Conservation (phyloP, 2,797 vertebrate genomes). For the Adrianichthys oophorus region DNA sequence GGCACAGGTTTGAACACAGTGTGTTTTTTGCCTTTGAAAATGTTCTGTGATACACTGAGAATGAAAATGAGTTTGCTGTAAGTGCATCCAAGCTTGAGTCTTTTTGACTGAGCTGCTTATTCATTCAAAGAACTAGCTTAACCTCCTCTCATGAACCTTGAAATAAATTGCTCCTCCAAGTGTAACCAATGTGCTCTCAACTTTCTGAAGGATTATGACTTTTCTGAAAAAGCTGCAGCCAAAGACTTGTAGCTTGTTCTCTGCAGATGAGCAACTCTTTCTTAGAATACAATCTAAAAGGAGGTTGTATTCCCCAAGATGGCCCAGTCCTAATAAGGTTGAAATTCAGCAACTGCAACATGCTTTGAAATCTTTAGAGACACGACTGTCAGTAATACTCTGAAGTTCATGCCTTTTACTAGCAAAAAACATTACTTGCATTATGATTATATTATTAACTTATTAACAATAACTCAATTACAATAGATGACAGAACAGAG, state of each 20-base stretch:
- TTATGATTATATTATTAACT: too few relatives aligned
- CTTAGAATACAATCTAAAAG: slow-evolving; percentile 36
- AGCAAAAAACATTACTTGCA: too few relatives aligned
- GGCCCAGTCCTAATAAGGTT: slow-evolving; percentile 11
- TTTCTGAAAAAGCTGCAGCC: slow-evolving; percentile 24
- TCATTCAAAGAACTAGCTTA: slow-evolving; percentile 49
- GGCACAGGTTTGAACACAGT: slow-evolving; percentile 25
- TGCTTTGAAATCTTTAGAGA: too few relatives aligned
- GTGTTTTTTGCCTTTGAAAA: slow-evolving; percentile 31
- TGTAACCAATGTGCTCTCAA: slow-evolving; percentile 50
- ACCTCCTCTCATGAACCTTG: slow-evolving; percentile 52
- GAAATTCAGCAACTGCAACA: too few relatives aligned
- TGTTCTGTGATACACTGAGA: slow-evolving; percentile 28
- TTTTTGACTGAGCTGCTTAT: slow-evolving; percentile 43
- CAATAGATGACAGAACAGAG: too few relatives aligned
- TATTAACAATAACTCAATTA: too few relatives aligned
- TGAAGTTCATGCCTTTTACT: too few relatives aligned
- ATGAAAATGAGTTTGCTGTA: slow-evolving; percentile 22
- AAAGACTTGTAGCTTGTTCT: slow-evolving; percentile 8
- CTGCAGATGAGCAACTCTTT: slow-evolving; percentile 8
- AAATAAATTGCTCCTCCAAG: slow-evolving; percentile 59
- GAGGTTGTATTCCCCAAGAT: slow-evolving; percentile 19
- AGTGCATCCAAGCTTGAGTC: slow-evolving; percentile 35
- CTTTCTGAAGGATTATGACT: slow-evolving; percentile 34
- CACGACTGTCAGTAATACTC: too few relatives aligned